These are phyloP conservation scores for Rugalucina vietnamica DNA, from an alignment of 2,888 invertebrate species.

Conservation along the genomic window DNA sequence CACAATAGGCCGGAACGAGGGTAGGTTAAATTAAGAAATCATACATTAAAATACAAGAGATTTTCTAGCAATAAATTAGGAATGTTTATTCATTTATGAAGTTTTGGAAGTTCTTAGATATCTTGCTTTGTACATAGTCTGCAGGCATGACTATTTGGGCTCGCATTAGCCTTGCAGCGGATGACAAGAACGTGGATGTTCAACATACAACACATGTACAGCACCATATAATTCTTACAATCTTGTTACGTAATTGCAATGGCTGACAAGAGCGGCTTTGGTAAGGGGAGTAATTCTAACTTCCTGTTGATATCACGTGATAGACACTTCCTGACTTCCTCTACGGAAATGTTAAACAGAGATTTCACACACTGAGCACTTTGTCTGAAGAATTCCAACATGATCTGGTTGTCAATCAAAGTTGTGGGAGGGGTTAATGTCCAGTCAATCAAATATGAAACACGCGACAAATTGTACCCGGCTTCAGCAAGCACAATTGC, in stretches of 20 bases:
- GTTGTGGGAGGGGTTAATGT: constrained; percentile 42
- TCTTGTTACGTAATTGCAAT: neutral
- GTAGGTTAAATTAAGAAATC: too few relatives aligned
- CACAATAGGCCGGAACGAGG: too few relatives aligned
- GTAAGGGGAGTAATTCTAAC: constrained; percentile 45
- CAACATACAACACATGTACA: neutral
- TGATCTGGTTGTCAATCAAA: constrained; percentile 46
- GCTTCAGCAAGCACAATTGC: constrained; percentile 62
- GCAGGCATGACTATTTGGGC: too few relatives aligned
- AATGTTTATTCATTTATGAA: too few relatives aligned
- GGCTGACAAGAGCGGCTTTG: constrained; percentile 44
- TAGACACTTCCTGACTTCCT: constrained; percentile 17
- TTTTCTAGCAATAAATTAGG: too few relatives aligned
- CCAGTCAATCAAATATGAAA: constrained; percentile 58
- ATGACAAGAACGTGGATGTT: too few relatives aligned
- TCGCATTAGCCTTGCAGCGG: too few relatives aligned
- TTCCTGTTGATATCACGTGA: constrained; percentile 25
- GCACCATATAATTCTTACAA: neutral
- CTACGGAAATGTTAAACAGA: constrained; percentile 35
- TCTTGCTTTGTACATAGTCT: too few relatives aligned
- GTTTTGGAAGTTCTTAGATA: too few relatives aligned
- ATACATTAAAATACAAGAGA: too few relatives aligned
- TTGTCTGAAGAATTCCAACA: constrained; percentile 57
- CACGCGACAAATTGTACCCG: constrained; percentile 67
- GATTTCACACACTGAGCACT: constrained; percentile 44